Conservation (phyloP, 2,113 vertebrate species). For the Oreochromis tanganicae region DNA sequence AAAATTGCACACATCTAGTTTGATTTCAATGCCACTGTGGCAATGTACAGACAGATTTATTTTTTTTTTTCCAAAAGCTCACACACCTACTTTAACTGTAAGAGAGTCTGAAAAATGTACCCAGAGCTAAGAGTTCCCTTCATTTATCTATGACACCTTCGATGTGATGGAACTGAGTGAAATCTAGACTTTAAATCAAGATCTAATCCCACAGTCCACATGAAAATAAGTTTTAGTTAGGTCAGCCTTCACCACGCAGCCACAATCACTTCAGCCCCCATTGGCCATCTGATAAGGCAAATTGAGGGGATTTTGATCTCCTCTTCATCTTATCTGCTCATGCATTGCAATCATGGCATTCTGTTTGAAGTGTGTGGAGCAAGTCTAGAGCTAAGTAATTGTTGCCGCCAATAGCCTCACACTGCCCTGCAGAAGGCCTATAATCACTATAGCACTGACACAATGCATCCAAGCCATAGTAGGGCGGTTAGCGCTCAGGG, state of each 20-base stretch:
- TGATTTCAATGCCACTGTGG: background rate
- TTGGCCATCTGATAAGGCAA: conserved; percentile 31
- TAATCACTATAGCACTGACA: conserved; percentile 14
- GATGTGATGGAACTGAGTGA: background rate
- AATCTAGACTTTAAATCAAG: background rate
- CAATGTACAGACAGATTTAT: background rate
- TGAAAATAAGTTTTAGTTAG: background rate
- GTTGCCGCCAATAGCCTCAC: conserved; percentile 15
- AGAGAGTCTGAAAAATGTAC: background rate
- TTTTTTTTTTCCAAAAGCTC: background rate
- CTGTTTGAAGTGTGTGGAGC: conserved; percentile 54
- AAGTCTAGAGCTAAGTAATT: conserved; percentile 46
- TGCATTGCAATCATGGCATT: conserved; percentile 48
- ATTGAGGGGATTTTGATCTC: conserved; percentile 34
- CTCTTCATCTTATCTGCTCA: conserved; percentile 52
- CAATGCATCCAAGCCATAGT: background rate
- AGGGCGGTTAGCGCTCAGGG: conserved; percentile 6
- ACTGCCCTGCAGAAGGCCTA: conserved; percentile 24
- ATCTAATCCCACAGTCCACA: background rate
- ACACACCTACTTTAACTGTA: background rate
- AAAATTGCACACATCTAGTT: background rate
- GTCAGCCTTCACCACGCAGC: conserved; percentile 3
- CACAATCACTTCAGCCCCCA: background rate
- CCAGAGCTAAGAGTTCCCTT: background rate
- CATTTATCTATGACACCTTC: background rate